Evolutionary conservation across 2,113 vertebrate genomes (phyloP).

Genomic region (Plecturocebus donacophilus): DNA sequence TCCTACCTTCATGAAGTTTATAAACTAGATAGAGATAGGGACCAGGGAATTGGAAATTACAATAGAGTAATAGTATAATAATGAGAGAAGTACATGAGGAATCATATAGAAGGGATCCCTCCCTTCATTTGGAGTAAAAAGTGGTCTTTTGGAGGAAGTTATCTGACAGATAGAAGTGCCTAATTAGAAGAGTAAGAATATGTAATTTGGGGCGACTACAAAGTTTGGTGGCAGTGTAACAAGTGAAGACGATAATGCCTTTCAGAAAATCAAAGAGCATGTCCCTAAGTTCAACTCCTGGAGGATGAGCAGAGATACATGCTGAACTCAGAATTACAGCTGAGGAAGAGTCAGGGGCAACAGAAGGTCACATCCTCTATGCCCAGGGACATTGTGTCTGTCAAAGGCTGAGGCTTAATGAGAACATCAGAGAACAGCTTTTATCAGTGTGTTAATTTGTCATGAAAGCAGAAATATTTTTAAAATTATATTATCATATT

Average conservation of each 20-base stretch:
- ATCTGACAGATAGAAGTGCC: background rate
- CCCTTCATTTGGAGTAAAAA: background rate
- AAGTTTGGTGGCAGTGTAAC: background rate
- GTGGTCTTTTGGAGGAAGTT: background rate
- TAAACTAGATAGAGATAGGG: background rate
- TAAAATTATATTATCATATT: background rate
- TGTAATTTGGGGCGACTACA: background rate
- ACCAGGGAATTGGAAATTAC: background rate
- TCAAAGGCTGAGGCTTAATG: background rate
- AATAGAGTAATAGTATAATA: background rate
- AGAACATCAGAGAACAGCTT: background rate
- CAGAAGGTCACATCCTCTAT: background rate
- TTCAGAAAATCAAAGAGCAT: background rate
- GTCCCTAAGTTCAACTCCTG: background rate
- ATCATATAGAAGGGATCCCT: background rate
- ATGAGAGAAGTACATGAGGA: background rate
- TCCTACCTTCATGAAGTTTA: background rate
- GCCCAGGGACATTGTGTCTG: background rate
- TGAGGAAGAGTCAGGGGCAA: background rate
- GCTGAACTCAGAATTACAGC: background rate
- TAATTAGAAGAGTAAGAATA: background rate
- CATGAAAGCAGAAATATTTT: background rate
- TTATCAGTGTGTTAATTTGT: background rate
- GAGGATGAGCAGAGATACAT: background rate
- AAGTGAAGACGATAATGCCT: background rate